Percentiles rank a stretch among this genome's conserved stretches.
These are phyloP conservation scores for Eledone cirrhosa DNA, from an alignment of 2,888 invertebrate species.

Conservation along the genomic window DNA sequence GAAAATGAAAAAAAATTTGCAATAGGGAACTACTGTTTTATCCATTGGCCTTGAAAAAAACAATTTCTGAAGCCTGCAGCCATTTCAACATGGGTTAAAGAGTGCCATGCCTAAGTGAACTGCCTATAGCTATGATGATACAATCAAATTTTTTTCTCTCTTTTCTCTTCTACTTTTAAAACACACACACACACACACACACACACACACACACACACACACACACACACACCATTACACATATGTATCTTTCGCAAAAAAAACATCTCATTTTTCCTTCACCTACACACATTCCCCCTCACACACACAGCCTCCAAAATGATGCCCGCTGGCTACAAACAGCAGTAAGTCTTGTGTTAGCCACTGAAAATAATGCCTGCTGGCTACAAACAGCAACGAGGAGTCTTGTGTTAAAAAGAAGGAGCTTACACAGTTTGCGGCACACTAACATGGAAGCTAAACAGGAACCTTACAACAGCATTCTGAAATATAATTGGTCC, in stretches of 20 bases:
- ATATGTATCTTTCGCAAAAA: too few relatives aligned
- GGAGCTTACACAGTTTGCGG: not conserved
- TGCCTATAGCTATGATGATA: conserved; percentile 15
- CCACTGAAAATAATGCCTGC: conserved; percentile 11
- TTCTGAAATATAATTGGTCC: conserved; percentile 18
- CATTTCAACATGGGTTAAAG: conserved; percentile 20
- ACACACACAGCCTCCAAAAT: not conserved
- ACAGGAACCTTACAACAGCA: not conserved
- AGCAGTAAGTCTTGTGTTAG: not conserved
- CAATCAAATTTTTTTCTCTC: not conserved
- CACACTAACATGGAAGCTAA: not conserved
- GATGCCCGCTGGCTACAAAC: conserved; percentile 7
- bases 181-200: too few relatives aligned
- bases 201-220: too few relatives aligned
- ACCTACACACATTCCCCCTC: not conserved
- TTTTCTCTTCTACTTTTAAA: too few relatives aligned
- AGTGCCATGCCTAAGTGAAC: conserved; percentile 23
- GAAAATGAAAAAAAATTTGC: not conserved
- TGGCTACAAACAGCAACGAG: not conserved
- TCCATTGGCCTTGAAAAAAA: conserved; percentile 5
- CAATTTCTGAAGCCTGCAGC: not conserved
- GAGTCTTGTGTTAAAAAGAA: not conserved
- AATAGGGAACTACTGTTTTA: conserved; percentile 4
- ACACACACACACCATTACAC: too few relatives aligned
- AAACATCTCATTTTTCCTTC: not conserved